Conservation (phyloP, 2,888 invertebrate species). For the Philaethria dido region DNA sequence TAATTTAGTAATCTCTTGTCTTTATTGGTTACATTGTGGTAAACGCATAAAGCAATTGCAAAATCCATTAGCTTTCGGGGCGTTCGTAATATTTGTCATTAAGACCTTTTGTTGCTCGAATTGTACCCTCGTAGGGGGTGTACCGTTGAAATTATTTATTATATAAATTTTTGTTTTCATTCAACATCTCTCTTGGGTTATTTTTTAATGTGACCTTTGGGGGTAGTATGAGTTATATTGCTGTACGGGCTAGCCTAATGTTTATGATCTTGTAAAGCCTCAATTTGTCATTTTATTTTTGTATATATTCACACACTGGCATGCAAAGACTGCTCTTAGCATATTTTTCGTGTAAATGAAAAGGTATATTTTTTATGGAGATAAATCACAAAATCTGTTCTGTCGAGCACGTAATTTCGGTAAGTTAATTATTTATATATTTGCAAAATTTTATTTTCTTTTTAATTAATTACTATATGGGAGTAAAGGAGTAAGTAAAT, state of each 20-base stretch:
- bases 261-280: conserved; percentile 47
- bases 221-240: conserved; percentile 55
- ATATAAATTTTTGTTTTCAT: conserved; percentile 65
- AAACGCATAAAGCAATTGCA: conserved; percentile 67
- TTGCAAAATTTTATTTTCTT: too few species aligned
- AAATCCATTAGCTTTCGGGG: conserved; percentile 74
- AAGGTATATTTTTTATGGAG: too few species aligned
- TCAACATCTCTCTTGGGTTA: conserved; percentile 61
- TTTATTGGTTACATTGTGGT: conserved; percentile 63
- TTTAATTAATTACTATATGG: too few species aligned
- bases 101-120: conserved; percentile 71
- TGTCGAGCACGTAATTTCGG: too few species aligned
- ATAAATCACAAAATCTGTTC: too few species aligned
- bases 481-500: too few species aligned
- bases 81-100: conserved; percentile 77
- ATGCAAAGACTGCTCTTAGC: background rate
- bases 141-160: conserved; percentile 70
- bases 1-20: conserved; percentile 49
- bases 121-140: conserved; percentile 59
- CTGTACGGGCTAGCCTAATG: conserved; percentile 46
- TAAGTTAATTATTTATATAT: too few species aligned
- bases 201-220: conserved; percentile 67
- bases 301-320: background rate
- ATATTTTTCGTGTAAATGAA: background rate
- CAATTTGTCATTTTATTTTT: conserved; percentile 47